Evolutionary conservation across 2,113 vertebrate genomes (phyloP).

Genomic region (Brachypodius melanocephalos): DNA sequence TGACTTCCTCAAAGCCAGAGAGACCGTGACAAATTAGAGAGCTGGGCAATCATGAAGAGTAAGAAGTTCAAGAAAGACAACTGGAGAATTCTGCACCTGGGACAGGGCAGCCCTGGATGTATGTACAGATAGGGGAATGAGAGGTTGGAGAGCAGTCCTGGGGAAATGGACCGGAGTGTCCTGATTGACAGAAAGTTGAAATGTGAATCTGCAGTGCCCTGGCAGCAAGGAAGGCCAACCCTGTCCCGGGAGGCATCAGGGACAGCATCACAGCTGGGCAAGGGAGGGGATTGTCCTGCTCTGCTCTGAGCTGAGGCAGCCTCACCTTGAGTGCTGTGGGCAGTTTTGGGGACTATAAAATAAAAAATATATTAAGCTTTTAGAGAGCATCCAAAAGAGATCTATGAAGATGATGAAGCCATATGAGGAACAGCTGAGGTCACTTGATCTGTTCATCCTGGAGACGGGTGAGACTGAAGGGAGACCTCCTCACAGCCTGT

Average conservation of each 20-base stretch:
- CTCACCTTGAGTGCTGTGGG: rapidly evolving
- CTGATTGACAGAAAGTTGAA: not conserved
- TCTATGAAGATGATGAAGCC: not conserved
- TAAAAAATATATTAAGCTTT: not conserved
- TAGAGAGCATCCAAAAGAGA: not conserved
- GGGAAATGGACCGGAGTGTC: rapidly evolving
- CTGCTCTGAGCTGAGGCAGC: rapidly evolving
- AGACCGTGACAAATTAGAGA: not conserved
- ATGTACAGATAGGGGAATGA: no score
- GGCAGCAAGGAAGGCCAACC: not conserved
- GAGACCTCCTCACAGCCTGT: not conserved
- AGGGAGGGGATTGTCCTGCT: not conserved
- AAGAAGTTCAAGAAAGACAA: not conserved
- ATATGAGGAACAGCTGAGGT: not conserved
- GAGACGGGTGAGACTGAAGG: not conserved
- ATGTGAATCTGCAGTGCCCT: not conserved
- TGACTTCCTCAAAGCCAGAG: not conserved
- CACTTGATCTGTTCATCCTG: not conserved
- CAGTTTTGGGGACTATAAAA: not conserved
- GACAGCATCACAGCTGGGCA: rapidly evolving
- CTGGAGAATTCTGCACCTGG: not conserved
- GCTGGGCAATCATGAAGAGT: not conserved
- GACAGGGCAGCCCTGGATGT: not conserved
- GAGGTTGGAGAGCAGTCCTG: not conserved
- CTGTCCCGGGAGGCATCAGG: not conserved